A percentile compares a stretch with the other conserved stretches of the same genome.
phyloP scores from a whole-genome alignment of 2,113 vertebrate species.

The Lutjanus erythropterus region DNA sequence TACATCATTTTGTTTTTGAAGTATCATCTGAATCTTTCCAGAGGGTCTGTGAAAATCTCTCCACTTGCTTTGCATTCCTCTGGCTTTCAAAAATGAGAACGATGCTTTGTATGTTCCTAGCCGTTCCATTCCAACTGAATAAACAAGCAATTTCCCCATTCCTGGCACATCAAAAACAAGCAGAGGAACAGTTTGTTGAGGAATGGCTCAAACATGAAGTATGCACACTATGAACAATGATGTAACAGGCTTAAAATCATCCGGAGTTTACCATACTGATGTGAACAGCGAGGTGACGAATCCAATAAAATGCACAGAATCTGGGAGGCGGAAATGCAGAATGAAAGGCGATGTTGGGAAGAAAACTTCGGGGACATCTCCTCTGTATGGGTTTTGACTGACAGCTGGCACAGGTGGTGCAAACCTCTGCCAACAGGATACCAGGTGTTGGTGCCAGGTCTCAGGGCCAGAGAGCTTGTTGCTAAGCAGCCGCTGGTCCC shows the following conservation, averaged over 20 bases:
- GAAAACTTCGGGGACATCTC: conserved; percentile 20
- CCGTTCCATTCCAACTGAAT: neutral
- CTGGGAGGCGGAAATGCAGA: neutral
- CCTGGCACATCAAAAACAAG: conserved; percentile 8
- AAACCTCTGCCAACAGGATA: conserved; percentile 61
- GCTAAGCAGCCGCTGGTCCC: conserved; percentile 91
- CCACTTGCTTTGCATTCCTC: neutral
- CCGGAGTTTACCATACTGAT: neutral
- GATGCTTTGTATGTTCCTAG: neutral
- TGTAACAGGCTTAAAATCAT: conserved; percentile 30
- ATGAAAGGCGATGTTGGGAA: neutral
- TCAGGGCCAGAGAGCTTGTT: conserved; percentile 91
- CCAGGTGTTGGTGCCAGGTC: conserved; percentile 61
- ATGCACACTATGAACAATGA: neutral
- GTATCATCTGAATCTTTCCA: conserved; percentile 5
- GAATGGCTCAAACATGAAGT: neutral
- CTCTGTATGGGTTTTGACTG: conserved; percentile 42
- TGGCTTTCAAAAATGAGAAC: neutral
- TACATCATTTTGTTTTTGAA: conserved; percentile 30
- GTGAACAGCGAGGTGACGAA: neutral
- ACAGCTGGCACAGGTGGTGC: conserved; percentile 70
- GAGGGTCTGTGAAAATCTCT: conserved; percentile 5
- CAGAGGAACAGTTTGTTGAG: conserved; percentile 8
- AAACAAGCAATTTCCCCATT: conserved; percentile 20
- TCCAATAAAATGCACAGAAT: neutral